phyloP scores from a whole-genome alignment of 23 tunicate genomes.

The Trididemnum miniatum region DNA sequence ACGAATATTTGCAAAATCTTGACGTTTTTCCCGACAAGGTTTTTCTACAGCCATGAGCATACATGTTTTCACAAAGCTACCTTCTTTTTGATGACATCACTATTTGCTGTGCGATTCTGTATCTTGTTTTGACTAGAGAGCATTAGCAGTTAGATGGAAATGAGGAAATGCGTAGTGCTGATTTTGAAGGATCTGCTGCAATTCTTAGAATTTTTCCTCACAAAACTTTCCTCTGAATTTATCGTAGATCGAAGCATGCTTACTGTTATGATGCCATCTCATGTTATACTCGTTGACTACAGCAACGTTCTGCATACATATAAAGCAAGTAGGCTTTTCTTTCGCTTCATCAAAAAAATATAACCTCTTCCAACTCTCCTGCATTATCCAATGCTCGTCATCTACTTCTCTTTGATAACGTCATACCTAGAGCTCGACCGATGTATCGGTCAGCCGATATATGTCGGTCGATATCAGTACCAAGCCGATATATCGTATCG shows the following conservation, averaged over 20 bases:
- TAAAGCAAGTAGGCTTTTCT: conserved; percentile 13
- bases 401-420: conserved; percentile 27
- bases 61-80: conserved; percentile 17
- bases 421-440: too few species aligned
- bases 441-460: too few species aligned
- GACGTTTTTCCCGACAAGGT: conserved; percentile 6
- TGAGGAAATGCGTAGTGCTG: not conserved
- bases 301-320: conserved; percentile 25
- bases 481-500: too few species aligned
- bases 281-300: conserved; percentile 14
- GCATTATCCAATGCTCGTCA: conserved; percentile 8
- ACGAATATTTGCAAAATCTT: conserved; percentile 3
- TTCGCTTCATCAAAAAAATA: conserved; percentile 23
- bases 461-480: too few species aligned
- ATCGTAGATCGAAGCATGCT: conserved; percentile 1
- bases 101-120: conserved; percentile 14
- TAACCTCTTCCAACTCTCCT: not conserved
- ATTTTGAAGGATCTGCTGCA: not conserved
- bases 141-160: not conserved
- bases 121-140: conserved; percentile 11
- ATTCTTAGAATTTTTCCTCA: conserved; percentile 17
- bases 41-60: conserved; percentile 14
- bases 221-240: conserved; percentile 18
- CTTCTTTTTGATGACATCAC: not conserved
- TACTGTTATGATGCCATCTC: not conserved